Evolutionary conservation across 1,140 invertebrate species (phyloP).

Genomic region (Pseudomyrmex concolor): DNA sequence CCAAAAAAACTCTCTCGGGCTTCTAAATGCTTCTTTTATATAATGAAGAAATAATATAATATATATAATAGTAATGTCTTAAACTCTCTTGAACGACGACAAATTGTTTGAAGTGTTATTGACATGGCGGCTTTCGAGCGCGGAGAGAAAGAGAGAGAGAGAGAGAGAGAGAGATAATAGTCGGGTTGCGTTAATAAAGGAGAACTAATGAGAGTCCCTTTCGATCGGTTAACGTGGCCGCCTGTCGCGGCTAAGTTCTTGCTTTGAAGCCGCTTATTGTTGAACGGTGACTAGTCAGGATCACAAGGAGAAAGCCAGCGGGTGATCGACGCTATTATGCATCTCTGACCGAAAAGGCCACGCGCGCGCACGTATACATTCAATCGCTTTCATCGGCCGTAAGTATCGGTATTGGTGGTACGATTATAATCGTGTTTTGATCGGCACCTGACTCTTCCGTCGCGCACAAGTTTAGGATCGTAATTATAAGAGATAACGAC

Average conservation of each 20-base stretch:
- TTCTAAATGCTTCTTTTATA: too few species aligned
- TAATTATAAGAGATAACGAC: neutral
- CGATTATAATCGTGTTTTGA: constrained; percentile 67
- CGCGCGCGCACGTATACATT: constrained; percentile 41
- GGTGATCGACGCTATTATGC: constrained; percentile 79
- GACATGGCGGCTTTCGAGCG: constrained; percentile 14
- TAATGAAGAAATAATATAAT: neutral
- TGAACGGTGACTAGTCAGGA: constrained; percentile 78
- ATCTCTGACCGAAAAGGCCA: constrained; percentile 51
- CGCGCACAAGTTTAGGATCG: neutral
- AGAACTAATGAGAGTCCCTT: constrained; percentile 77
- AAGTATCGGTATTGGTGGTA: constrained; percentile 18
- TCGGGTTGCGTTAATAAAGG: constrained; percentile 77
- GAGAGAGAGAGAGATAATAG: constrained; percentile 27
- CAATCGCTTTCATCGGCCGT: constrained; percentile 57
- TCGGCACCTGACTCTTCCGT: constrained; percentile 60
- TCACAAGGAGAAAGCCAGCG: constrained; percentile 76
- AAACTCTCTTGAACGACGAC: constrained; percentile 12
- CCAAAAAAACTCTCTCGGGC: too few species aligned
- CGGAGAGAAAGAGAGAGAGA: too few species aligned
- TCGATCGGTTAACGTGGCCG: constrained; percentile 70
- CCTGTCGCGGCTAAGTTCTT: constrained; percentile 67
- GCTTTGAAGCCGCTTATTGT: constrained; percentile 77
- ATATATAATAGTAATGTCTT: neutral
- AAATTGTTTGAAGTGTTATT: constrained; percentile 54